These are phyloP conservation scores for Lithodes maja DNA, from an alignment of 2,888 invertebrate species.

Conservation along the genomic window DNA sequence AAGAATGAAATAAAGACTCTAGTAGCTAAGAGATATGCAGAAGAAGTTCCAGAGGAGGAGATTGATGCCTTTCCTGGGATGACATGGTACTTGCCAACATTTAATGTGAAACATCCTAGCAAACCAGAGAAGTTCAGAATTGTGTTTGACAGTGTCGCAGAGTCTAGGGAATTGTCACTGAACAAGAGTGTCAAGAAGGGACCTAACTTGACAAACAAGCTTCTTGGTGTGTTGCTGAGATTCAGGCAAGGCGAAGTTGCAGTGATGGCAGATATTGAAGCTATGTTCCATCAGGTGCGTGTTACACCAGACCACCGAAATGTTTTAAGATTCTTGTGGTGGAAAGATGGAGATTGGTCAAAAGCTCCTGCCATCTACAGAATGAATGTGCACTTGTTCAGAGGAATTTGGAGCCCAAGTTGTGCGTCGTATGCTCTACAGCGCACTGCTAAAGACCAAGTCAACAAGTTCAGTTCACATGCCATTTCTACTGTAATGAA, in stretches of 20 bases:
- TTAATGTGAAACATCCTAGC: neutral
- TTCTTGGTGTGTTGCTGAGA: conserved; percentile 12
- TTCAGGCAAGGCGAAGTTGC: neutral
- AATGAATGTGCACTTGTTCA: conserved; percentile 39
- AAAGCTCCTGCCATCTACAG: neutral
- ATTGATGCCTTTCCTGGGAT: neutral
- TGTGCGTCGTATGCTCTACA: conserved; percentile 23
- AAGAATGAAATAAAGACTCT: conserved; percentile 3
- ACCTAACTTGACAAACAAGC: conserved; percentile 3
- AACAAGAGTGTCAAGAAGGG: neutral
- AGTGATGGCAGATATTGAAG: conserved; percentile 32
- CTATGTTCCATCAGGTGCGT: conserved; percentile 28
- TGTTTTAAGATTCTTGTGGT: conserved; percentile 17
- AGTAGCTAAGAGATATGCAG: conserved; percentile 7
- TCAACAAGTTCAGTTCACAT: neutral
- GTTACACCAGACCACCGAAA: conserved; percentile 12
- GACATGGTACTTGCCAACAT: conserved; percentile 2
- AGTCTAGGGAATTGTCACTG: neutral
- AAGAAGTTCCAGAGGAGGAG: neutral
- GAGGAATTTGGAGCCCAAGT: conserved; percentile 25
- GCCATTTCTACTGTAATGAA: neutral
- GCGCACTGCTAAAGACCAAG: neutral
- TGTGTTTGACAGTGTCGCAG: conserved; percentile 8
- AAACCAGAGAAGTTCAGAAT: conserved; percentile 29
- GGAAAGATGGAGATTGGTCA: neutral